Conservation (phyloP, 2,113 vertebrate genomes). For the Carassius auratus region DNA sequence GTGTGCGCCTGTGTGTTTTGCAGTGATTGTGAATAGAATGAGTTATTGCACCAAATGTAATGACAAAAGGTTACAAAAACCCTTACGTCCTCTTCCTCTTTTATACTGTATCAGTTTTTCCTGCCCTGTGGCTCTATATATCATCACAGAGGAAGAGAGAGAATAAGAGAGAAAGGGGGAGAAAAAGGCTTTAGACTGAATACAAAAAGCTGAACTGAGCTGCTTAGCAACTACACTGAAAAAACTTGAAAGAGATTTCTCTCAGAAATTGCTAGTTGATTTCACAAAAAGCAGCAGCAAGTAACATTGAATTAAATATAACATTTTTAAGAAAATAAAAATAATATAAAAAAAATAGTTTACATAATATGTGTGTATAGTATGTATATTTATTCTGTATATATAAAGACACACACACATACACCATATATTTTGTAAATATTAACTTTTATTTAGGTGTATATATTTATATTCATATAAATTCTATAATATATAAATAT, state of each 20-base stretch:
- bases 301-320: background rate
- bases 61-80: conserved; percentile 20
- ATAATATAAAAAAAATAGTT: no score
- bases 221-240: background rate
- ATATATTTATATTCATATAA: no score
- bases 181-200: background rate
- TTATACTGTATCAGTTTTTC: conserved; percentile 20
- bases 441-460: no score
- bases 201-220: background rate
- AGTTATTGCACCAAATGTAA: conserved; percentile 36
- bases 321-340: no score
- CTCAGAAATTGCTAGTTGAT: background rate
- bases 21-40: conserved; percentile 37
- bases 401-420: no score
- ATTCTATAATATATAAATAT: no score
- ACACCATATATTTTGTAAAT: no score
- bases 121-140: conserved; percentile 11
- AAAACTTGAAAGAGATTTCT: background rate
- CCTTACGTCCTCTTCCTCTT: background rate
- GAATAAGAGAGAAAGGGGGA: background rate
- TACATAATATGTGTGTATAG: no score
- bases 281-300: background rate
- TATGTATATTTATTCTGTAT: no score
- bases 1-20: conserved; percentile 22
- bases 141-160: background rate